Evolutionary conservation across 2,888 invertebrate species (phyloP), one percentile per base, ranked within the genome.

Genomic region (Archips xylosteana): DNA sequence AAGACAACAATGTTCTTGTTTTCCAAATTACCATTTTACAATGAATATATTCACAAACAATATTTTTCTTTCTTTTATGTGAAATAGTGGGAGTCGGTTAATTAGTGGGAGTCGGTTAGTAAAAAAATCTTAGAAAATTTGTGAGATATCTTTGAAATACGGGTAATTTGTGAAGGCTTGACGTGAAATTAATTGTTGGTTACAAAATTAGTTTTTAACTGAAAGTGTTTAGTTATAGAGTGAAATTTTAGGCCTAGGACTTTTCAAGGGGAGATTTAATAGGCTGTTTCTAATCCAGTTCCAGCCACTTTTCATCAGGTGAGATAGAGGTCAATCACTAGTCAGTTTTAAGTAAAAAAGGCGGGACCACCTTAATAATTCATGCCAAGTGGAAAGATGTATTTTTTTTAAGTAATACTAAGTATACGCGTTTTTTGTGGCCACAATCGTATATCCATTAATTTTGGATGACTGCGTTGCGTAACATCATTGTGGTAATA

Each of bases 401-500:
- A 1, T 1, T 23, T 23, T 23, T 23, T 23, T 23, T 23, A 23
- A 23, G 23, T 23, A 23, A 23, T 23, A 23, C 23, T 23, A 23
- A 23, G 2, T 45, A 6, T 12, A 42, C 42, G 57, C 66, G 0
- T 6, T 32, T 42, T 39, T 67, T 13, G 23, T 67, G 57, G 66
- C 57, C 66, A 8, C 57, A 57, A 6, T 5, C 12, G 49, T 15
- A 10, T 23, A 23, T 23, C 42, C 66, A 67, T 67, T 67, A 67
- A 67, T 67, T 54, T 67, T 42, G 66, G 57, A 67, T 57, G 66
- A 57, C 66, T 23, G 23, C 13, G 54, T 67, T 67, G 57, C 57
- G 32, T 67, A 67, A 67, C 51, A 6, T 15, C 51, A 42, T 67
- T 32, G 66, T 67, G 42, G 42, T 34, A 57, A 45, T 57, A 67